Evolutionary conservation across 2,888 invertebrate species (phyloP).

Genomic region (Fragum sueziense): DNA sequence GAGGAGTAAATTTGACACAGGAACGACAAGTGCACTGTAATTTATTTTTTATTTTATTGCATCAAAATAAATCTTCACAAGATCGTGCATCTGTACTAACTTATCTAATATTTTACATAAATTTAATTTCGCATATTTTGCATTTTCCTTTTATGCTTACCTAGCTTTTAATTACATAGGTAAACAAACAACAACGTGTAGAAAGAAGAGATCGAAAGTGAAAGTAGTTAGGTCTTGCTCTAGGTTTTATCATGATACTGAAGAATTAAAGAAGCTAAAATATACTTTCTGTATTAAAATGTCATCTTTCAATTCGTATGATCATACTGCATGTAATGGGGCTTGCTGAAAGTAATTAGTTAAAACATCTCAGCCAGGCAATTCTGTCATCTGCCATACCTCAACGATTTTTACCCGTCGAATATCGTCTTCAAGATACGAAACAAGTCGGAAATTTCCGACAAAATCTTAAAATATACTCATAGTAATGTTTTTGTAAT

Average conservation of each 20-base stretch:
- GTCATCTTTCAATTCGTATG: no score
- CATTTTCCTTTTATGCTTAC: not conserved
- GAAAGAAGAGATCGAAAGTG: no score
- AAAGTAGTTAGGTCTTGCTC: no score
- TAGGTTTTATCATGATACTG: no score
- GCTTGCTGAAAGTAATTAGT: not conserved
- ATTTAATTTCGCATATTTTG: not conserved
- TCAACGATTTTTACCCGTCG: no score
- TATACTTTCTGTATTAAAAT: no score
- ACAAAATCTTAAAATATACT: not conserved
- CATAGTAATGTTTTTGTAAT: not conserved
- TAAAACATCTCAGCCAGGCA: not conserved
- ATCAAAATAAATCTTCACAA: not conserved
- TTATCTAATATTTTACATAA: not conserved
- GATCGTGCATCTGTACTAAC: no score
- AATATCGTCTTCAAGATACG: not conserved
- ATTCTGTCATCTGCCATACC: not conserved
- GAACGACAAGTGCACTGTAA: not conserved
- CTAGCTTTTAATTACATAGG: not conserved
- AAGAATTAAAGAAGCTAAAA: no score
- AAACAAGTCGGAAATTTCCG: not conserved
- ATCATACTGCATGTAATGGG: not conserved
- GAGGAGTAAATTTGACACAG: not conserved
- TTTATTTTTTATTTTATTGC: not conserved
- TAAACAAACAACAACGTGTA: not conserved